These are phyloP conservation scores for Enteromius radiatus DNA, from an alignment of 2,797 vertebrate species.

Conservation along the genomic window DNA sequence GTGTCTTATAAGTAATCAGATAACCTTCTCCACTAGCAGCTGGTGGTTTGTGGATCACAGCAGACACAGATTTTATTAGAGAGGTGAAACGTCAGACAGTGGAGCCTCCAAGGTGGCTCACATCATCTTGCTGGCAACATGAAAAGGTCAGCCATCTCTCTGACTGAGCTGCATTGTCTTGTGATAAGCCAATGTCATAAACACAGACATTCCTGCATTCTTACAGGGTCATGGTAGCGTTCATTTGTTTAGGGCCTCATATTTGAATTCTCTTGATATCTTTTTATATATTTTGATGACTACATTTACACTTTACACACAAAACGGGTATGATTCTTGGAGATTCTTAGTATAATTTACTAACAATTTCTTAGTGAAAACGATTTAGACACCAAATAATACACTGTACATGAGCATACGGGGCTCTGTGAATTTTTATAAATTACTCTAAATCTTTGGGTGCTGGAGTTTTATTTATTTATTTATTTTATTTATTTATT, in stretches of 20 bases:
- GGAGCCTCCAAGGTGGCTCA: conserved; percentile 26
- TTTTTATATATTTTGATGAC: not conserved
- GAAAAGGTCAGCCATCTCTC: conserved; percentile 51
- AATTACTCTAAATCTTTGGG: too few species aligned
- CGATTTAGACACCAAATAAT: too few species aligned
- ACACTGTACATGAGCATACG: not conserved
- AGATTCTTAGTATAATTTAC: too few species aligned
- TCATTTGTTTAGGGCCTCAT: not conserved
- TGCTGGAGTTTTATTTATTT: too few species aligned
- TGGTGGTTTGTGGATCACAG: conserved; percentile 61
- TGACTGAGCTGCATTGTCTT: conserved; percentile 31
- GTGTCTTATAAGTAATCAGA: conserved; percentile 65
- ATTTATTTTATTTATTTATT: too few species aligned
- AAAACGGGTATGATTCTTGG: not conserved
- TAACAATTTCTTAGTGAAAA: too few species aligned
- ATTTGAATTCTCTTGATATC: not conserved
- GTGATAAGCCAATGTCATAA: conserved; percentile 32
- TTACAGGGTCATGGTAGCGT: not conserved
- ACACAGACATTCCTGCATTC: not conserved
- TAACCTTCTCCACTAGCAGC: conserved; percentile 63
- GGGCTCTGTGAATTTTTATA: too few species aligned
- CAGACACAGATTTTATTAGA: conserved; percentile 65
- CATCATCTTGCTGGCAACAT: conserved; percentile 40
- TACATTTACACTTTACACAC: not conserved
- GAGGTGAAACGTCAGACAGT: conserved; percentile 66